These are phyloP conservation scores for Chaetodon trifascialis DNA, from an alignment of 2,113 vertebrate species.

Conservation along the genomic window DNA sequence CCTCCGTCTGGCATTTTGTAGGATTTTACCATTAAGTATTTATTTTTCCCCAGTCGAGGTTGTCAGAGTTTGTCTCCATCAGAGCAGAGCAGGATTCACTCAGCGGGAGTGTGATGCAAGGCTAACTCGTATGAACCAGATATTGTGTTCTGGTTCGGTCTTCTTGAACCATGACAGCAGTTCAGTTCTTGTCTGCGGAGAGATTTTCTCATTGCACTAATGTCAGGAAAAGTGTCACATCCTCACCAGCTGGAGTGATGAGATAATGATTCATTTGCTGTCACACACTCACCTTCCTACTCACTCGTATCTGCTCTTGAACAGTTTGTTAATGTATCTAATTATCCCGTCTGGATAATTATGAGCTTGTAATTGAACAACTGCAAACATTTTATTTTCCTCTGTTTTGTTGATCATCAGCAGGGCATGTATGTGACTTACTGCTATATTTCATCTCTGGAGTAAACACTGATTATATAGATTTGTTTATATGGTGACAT, in stretches of 20 bases:
- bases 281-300: slow-evolving; percentile 68
- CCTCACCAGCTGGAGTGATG: slow-evolving; percentile 72
- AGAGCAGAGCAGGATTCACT: slow-evolving; percentile 6
- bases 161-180: neutral
- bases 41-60: slow-evolving; percentile 33
- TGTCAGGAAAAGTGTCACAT: slow-evolving; percentile 67
- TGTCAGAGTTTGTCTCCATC: slow-evolving; percentile 48
- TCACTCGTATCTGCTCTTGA: slow-evolving; percentile 47
- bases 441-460: neutral
- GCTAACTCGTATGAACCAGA: neutral
- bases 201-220: slow-evolving; percentile 56
- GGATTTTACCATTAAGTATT: slow-evolving; percentile 55
- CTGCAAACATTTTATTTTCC: slow-evolving; percentile 39
- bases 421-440: neutral
- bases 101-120: neutral
- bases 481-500: neutral
- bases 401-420: slow-evolving; percentile 28
- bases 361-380: slow-evolving; percentile 50
- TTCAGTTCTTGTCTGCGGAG: slow-evolving; percentile 31
- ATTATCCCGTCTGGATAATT: slow-evolving; percentile 48
- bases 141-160: slow-evolving; percentile 3
- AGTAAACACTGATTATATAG: neutral
- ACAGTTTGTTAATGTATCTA: slow-evolving; percentile 55
- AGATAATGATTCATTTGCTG: slow-evolving; percentile 64
- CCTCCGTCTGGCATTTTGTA: slow-evolving; percentile 19